Evolutionary conservation across 2,888 invertebrate species (phyloP).

Genomic region (Spatulosminthurus flaviceps): DNA sequence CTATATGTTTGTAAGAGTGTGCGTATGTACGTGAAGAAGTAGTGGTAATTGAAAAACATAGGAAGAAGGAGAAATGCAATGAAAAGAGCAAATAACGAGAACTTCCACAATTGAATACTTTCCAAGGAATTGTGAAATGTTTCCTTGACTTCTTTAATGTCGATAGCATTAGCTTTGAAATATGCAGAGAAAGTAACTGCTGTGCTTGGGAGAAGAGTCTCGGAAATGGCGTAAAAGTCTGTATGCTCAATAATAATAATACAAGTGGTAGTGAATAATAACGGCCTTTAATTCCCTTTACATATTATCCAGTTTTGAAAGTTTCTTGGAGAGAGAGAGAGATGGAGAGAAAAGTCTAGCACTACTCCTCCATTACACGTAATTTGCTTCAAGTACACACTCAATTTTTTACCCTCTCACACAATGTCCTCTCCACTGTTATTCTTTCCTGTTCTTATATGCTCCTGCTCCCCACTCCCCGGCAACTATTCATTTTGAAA

Average conservation of each 20-base stretch:
- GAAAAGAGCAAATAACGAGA: too few species aligned
- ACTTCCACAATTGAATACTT: too few species aligned
- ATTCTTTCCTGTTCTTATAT: conserved; percentile 8
- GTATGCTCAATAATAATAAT: not conserved
- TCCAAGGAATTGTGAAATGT: too few species aligned
- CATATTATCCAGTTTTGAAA: not conserved
- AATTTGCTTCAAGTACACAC: not conserved
- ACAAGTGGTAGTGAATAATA: conserved; percentile 10
- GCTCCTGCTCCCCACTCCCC: not conserved
- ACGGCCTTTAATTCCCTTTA: conserved; percentile 5
- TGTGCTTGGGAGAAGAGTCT: not conserved
- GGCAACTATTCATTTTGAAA: not conserved
- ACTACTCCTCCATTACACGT: too few species aligned
- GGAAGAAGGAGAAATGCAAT: too few species aligned
- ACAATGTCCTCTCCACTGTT: conserved; percentile 1
- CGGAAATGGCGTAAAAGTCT: conserved; percentile 20
- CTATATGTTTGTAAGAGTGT: too few species aligned
- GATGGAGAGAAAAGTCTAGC: not conserved
- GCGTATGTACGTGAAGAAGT: too few species aligned
- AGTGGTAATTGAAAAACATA: too few species aligned
- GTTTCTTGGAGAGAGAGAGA: not conserved
- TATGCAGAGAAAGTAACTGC: too few species aligned
- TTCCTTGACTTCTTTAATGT: too few species aligned
- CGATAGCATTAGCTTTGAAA: too few species aligned
- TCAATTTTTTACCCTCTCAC: not conserved